Conservation (phyloP, 64 coral and sea anemone genomes). For the Stichodactyla mertensii region DNA sequence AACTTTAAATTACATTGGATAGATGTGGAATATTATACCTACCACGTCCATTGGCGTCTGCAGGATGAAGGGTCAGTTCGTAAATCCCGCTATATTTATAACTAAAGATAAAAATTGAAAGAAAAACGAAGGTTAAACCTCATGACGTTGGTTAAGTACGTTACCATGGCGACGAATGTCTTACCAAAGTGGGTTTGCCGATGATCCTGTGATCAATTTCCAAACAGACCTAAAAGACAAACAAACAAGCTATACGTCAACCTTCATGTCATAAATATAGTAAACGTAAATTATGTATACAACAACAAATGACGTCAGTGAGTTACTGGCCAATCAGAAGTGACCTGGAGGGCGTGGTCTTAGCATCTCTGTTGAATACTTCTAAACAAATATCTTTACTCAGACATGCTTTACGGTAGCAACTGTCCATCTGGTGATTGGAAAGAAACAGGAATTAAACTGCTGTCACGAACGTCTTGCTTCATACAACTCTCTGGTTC, state of each 20-base stretch:
- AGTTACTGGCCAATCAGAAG: neutral
- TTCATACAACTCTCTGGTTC: too few species aligned
- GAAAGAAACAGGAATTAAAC: neutral
- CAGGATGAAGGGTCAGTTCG: conserved; percentile 75
- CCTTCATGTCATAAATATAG: neutral
- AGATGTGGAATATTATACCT: neutral
- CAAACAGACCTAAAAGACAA: conserved; percentile 59
- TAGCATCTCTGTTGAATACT: conserved; percentile 70
- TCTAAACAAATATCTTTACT: conserved; percentile 66
- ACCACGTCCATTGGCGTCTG: conserved; percentile 62
- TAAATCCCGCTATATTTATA: conserved; percentile 76
- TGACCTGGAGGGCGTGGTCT: conserved; percentile 71
- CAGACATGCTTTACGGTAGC: conserved; percentile 53
- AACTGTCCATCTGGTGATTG: conserved; percentile 59
- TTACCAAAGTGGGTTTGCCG: conserved; percentile 48
- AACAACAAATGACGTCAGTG: neutral
- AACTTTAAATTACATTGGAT: too few species aligned
- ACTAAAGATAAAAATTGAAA: neutral
- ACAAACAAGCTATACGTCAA: neutral
- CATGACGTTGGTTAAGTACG: neutral
- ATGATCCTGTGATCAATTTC: conserved; percentile 53
- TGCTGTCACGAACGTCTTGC: too few species aligned
- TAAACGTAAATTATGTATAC: neutral
- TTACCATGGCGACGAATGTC: neutral
- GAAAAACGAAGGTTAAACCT: neutral